Evolutionary conservation across 2,797 vertebrate species (phyloP), one percentile per base, ranked within the genome.

Genomic region (Podargus strigoides): DNA sequence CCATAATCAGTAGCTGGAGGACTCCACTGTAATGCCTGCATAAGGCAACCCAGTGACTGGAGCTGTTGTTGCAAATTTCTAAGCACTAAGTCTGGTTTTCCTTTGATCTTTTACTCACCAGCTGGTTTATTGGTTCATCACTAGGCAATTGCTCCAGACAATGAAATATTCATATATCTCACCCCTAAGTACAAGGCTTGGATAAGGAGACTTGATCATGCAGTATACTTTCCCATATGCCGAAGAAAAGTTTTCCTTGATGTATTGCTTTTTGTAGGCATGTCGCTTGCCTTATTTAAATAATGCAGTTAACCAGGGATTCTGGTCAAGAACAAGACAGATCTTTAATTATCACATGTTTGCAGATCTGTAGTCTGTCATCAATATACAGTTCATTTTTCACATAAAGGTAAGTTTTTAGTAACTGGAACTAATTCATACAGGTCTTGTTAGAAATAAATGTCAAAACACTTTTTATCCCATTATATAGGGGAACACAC

Each of bases 21-120:
- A 26, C 30, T 17, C 13, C 20, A 2, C 13, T 37, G 28, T 3
- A 39, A 15, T 3, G 1, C 0, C 0, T 17, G 20, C 20, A 7
- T 7, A 14, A 36, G 3, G 2, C 4, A 59, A 67, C 44, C 5
- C 53, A 28, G 41, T 5, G 28, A 20, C 50, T 39, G 22, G 10
- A 64, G 16, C 1, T 60, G 46, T 30, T 56, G 4, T 7, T 27
- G 37, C 46, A n/a, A 11, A 41, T 36, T 64, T 36, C 24, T 23
- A 24, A 60, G 18, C 2, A 6, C 23, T 17, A 2, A 3, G 2
- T 39, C 69, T n/a, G 28, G 11, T 77, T 85, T 67, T 26, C 23
- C 50, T 78, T 37, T 46, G 32, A 22, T 53, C 41, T 79, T 73
- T 75, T 58, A 30, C 24, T 85, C 21, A 23, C 12, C 12, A 27